Base-by-base conservation (phyloP, 2,888 invertebrate genomes). In the Archips crataeganus region DNA sequence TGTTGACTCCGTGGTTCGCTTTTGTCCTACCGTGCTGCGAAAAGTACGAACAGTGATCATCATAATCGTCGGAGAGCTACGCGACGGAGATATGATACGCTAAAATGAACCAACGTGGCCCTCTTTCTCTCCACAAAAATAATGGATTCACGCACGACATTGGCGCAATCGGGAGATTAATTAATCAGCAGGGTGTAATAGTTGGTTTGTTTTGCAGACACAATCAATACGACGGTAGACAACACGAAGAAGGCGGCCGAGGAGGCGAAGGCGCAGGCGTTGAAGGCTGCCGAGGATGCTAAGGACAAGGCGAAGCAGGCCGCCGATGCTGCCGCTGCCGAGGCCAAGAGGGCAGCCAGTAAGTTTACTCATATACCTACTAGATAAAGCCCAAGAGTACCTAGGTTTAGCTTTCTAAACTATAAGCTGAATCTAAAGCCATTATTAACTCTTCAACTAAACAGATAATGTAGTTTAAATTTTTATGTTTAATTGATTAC, bases 221-320 rank as follows among this genome's bases (percentile, higher is more conserved):
- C 93, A n/a, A 87, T 94, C 79, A 85, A 89, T 83, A 80, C 90
- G 2, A 92, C 94, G 0, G 91, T 93, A 23, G 94, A 93, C 78
- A 85, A 84, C 1, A 92, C 92, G 0, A 94, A 94, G 88, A 92
- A 93, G 81, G 92, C 93, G 0, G 94, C 93, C 0, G 90, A 89
- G 61, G 88, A 89, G 4, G 91, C 88, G 0, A 88, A 87, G 79
- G 83, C 84, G 1, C 85, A 89, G 75, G 92, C 90, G 15, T 80
- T 85, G 75, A 90, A 88, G 77, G 87, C 88, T 0, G 91, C 92
- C 1, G 94, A 93, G 70, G 91, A 91, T 0, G 94, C 94, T 1
- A 92, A 93, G 78, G 91, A 92, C 76, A 90, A 90, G 82, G 94
- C 93, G n/a, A 80, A 87, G 49, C 78, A 77, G 3, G 90, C 92